Percentiles rank a stretch among this genome's conserved stretches.
These are phyloP conservation scores for Nylanderia fulva DNA, from an alignment of 1,140 invertebrate species.

Conservation along the genomic window DNA sequence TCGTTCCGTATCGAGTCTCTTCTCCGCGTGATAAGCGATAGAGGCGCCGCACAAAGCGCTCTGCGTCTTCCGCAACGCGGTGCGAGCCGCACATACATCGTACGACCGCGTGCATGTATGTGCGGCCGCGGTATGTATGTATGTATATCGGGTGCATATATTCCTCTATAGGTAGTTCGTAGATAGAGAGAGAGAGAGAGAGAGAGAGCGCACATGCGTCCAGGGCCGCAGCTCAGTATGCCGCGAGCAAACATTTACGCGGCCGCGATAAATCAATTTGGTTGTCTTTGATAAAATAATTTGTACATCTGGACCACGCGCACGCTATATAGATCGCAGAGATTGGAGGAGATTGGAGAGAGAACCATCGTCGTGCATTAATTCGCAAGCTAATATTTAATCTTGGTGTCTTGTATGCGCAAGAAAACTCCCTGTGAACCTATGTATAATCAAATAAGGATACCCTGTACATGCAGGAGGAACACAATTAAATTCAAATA, in stretches of 20 bases:
- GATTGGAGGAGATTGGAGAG: too few relatives aligned
- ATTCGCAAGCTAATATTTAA: constrained; percentile 50
- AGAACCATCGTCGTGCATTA: constrained; percentile 26
- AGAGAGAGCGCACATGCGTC: constrained; percentile 18
- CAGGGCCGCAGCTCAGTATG: constrained; percentile 35
- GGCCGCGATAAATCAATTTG: constrained; percentile 54
- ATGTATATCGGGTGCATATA: background rate
- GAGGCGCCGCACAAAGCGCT: background rate
- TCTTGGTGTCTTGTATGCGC: background rate
- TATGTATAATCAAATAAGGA: background rate
- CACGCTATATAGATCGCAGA: too few relatives aligned
- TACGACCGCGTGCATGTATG: background rate
- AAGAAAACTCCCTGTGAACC: background rate
- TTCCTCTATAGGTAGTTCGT: background rate
- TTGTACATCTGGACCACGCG: constrained; percentile 32
- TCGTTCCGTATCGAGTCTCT: constrained; percentile 37
- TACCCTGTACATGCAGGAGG: background rate
- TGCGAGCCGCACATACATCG: background rate
- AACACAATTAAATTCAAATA: constrained; percentile 11
- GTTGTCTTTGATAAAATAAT: constrained; percentile 58
- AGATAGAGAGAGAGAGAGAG: background rate
- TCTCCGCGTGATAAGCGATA: constrained; percentile 27
- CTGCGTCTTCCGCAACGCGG: constrained; percentile 26
- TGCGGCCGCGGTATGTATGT: background rate
- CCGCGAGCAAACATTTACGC: constrained; percentile 49